These are phyloP conservation scores for Smutsia gigantea DNA, from an alignment of 2,797 vertebrate genomes.

Conservation along the genomic window DNA sequence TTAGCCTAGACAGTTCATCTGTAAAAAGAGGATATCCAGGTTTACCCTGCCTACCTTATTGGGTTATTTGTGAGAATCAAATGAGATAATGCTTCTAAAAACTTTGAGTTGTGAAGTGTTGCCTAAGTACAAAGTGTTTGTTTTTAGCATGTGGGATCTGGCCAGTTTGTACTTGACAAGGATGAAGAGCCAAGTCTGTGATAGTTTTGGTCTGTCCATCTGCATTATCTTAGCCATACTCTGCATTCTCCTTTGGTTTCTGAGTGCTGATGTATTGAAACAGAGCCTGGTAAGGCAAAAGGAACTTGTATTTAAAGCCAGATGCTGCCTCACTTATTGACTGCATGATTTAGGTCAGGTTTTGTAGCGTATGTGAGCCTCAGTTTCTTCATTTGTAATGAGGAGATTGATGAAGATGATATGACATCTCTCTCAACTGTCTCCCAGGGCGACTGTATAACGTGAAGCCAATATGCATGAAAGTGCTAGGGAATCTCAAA, in stretches of 20 bases:
- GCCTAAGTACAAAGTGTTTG: neutral
- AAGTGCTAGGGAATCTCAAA: neutral
- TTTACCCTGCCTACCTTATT: neutral
- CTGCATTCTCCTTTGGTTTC: neutral
- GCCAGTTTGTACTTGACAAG: slow-evolving; percentile 56
- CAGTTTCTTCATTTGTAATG: neutral
- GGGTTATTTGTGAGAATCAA: neutral
- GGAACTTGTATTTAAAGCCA: neutral
- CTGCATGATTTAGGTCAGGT: neutral
- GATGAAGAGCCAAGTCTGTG: neutral
- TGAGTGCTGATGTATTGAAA: neutral
- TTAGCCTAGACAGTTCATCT: neutral
- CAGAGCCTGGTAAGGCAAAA: neutral
- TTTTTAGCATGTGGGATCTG: slow-evolving; percentile 46
- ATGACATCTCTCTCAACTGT: neutral
- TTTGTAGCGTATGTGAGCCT: neutral
- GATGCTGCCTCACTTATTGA: neutral
- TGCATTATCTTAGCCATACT: neutral
- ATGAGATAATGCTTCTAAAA: slow-evolving; percentile 49
- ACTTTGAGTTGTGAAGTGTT: neutral
- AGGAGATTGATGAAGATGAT: neutral
- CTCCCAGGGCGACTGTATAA: neutral
- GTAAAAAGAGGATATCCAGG: neutral
- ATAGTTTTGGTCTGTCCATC: neutral
- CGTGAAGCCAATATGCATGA: neutral